Conservation (phyloP, 2,113 vertebrate genomes). For the Calidris pugnax region DNA sequence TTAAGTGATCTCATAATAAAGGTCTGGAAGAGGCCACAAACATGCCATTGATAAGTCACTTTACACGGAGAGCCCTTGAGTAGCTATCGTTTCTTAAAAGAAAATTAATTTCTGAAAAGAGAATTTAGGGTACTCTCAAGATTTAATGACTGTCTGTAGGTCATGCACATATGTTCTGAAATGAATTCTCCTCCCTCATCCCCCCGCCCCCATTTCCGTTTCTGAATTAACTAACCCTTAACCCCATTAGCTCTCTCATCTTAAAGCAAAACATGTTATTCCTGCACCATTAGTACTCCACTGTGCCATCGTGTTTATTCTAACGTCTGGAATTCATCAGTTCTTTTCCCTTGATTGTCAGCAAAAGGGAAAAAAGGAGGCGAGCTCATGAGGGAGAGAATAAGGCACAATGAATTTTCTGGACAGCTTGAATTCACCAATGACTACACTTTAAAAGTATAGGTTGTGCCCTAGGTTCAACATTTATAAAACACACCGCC, state of each 20-base stretch:
- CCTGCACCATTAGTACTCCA: conserved; percentile 9
- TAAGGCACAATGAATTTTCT: not conserved
- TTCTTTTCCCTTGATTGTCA: conserved; percentile 9
- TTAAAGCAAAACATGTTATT: conserved; percentile 62
- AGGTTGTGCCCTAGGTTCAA: not conserved
- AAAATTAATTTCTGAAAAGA: conserved; percentile 42
- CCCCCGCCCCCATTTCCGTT: not conserved
- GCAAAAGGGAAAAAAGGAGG: not conserved
- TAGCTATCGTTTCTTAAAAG: conserved; percentile 52
- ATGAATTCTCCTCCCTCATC: not conserved
- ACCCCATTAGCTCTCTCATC: conserved; percentile 48
- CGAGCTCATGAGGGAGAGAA: not conserved
- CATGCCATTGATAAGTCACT: not conserved
- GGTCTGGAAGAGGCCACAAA: conserved; percentile 19
- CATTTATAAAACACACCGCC: not conserved
- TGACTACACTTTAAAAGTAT: not conserved
- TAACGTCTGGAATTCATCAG: conserved; percentile 64
- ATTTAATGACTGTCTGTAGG: conserved; percentile 59
- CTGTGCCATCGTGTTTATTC: conserved; percentile 28
- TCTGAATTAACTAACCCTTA: conserved; percentile 62
- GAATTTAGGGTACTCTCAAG: conserved; percentile 42
- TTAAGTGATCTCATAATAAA: conserved; percentile 39
- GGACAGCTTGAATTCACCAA: not conserved
- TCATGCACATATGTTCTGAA: conserved; percentile 61
- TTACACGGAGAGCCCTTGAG: not conserved